These are phyloP conservation scores for Bradypodion ventrale DNA, from an alignment of 2,797 vertebrate species.

Conservation along the genomic window DNA sequence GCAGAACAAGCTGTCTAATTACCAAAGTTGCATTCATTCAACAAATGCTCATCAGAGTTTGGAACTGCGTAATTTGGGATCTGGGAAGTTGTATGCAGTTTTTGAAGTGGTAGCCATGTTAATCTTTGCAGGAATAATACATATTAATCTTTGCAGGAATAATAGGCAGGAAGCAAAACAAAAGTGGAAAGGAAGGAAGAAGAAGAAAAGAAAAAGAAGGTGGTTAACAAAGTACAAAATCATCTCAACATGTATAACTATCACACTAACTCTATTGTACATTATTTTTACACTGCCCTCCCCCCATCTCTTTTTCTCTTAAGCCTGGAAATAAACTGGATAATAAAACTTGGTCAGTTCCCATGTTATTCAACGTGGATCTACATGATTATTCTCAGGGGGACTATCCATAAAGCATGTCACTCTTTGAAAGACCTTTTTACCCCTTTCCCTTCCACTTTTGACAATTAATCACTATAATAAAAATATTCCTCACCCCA, in stretches of 20 bases:
- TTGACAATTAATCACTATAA: slow-evolving; percentile 14
- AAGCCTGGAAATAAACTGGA: slow-evolving; percentile 11
- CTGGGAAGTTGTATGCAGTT: background rate
- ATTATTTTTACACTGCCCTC: background rate
- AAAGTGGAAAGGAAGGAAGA: no score
- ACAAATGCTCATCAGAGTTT: background rate
- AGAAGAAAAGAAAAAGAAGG: no score
- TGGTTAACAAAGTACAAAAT: background rate
- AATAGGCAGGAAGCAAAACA: no score
- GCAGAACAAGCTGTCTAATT: background rate
- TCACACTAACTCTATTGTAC: background rate
- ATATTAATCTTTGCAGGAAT: no score
- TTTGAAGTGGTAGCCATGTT: no score
- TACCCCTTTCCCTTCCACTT: background rate
- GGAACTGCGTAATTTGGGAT: background rate
- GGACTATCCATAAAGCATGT: slow-evolving; percentile 3
- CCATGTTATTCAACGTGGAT: background rate
- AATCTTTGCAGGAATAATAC: no score
- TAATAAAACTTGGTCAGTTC: slow-evolving; percentile 25
- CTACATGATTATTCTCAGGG: background rate
- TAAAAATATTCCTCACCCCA: slow-evolving; percentile 27
- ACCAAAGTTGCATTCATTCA: background rate
- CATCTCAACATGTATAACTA: background rate
- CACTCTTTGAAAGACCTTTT: slow-evolving; percentile 10
- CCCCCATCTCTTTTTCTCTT: background rate